A percentile compares a stretch with the other conserved stretches of the same genome.
Evolutionary conservation across 2,113 vertebrate genomes (phyloP).

Genomic region (Sceloporus undulatus): DNA sequence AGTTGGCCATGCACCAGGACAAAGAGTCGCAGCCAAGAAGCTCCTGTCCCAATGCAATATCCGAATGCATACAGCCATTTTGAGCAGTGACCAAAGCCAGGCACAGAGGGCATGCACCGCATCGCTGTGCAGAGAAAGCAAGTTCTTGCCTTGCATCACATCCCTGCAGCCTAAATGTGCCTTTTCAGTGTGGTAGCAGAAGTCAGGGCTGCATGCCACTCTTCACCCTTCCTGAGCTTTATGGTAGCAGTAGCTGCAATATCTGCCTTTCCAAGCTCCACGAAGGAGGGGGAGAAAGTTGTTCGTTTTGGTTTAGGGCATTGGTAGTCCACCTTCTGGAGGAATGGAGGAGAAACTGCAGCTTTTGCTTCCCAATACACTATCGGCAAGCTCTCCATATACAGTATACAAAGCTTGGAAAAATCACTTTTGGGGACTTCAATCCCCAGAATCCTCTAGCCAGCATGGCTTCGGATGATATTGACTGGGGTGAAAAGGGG

Average conservation of each 20-base stretch:
- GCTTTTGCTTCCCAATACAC: not conserved
- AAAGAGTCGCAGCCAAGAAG: not conserved
- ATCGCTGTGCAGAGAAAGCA: not conserved
- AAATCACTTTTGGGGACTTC: not conserved
- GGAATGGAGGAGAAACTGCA: not conserved
- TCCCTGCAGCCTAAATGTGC: not conserved
- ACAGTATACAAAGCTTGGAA: not conserved
- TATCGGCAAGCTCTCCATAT: not conserved
- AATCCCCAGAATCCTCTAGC: not conserved
- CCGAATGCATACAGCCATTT: not conserved
- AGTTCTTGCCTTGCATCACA: not conserved
- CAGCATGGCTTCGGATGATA: not conserved
- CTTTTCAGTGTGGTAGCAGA: not conserved
- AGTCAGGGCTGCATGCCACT: not conserved
- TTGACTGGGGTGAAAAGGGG: not conserved
- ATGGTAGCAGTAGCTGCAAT: not conserved
- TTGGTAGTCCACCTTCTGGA: not conserved
- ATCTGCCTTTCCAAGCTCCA: not conserved
- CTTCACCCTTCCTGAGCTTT: not conserved
- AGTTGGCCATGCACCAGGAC: not conserved
- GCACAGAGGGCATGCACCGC: not conserved
- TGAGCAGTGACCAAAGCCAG: not conserved
- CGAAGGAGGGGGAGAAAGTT: not conserved
- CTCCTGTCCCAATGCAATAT: not conserved
- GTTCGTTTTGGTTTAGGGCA: not conserved